Evolutionary conservation across 2,113 vertebrate genomes (phyloP), one percentile per base, ranked within the genome.

Genomic region (Prochilodus magdalenae): DNA sequence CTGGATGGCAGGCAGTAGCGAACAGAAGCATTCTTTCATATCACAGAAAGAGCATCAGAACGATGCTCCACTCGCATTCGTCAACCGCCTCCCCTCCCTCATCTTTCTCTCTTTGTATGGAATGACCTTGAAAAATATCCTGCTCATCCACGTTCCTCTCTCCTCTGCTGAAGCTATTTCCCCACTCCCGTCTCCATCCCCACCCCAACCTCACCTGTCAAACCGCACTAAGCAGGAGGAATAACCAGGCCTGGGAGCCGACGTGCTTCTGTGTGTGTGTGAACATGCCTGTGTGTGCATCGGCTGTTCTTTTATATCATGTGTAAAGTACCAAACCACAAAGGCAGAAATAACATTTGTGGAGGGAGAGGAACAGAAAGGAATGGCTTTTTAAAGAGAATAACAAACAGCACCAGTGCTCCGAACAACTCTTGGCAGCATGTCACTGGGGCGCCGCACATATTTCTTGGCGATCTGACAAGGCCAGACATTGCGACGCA

Each of bases 61-160:
- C 53, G 20, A 30, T n/a, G 26, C 47, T 49, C 10, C 29, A 6
- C 40, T n/a, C 22, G 16, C 16, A n/a, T 40, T 72, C 53, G 44
- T 80, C 55, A n/a, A 73, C 26, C 40, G 8, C 18, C 36, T 33
- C 40, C 33, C 33, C 33, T 44, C 13, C 24, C 53, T 14, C 33
- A 15, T 33, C 49, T n/a, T n/a, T 62, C 29, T 26, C 18, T 24
- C 20, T 73, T 51, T 73, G 67, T 71, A 60, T 71, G 69, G 57
- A 47, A 62, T 73, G 69, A 80, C 78, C 78, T 80, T 72, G 67
- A 72, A 73, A 57, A 72, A 62, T 24, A 30, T 63, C 27, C 18
- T 4, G 36, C 69, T 72, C 36, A 14, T n/a, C 59, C 27, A 36
- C 40, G 65, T 47, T 78, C 70, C 14, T 26, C 40, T 18, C 63